phyloP scores from a whole-genome alignment of 2,113 vertebrate genomes.

The Podiceps cristatus region DNA sequence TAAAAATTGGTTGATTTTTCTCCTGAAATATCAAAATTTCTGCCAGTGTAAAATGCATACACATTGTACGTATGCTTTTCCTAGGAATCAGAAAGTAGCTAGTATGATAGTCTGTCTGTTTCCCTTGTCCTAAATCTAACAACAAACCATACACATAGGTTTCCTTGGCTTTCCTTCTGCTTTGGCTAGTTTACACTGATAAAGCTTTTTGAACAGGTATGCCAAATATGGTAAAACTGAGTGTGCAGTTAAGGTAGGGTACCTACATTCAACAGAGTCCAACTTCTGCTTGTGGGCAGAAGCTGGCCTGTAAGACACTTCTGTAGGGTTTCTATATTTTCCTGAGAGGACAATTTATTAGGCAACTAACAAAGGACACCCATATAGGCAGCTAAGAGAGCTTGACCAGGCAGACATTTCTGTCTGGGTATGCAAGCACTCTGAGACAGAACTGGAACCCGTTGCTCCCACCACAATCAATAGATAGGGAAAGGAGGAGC shows the following conservation, averaged over 20 bases:
- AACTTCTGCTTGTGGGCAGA: not conserved
- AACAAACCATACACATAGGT: not conserved
- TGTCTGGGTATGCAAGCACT: not conserved
- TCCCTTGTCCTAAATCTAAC: not conserved
- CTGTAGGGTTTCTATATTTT: not conserved
- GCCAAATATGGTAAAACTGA: not conserved
- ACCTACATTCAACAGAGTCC: not conserved
- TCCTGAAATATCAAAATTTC: not conserved
- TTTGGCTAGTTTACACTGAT: not conserved
- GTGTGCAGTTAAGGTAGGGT: not conserved
- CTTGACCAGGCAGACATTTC: not conserved
- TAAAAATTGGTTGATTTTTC: not conserved
- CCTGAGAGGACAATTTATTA: not conserved
- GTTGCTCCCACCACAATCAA: not conserved
- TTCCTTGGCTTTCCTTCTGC: not conserved
- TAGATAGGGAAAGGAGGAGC: not conserved
- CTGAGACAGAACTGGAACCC: not conserved
- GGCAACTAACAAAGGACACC: not conserved
- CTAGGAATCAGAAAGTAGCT: not conserved
- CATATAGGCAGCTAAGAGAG: not conserved
- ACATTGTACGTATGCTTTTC: not conserved
- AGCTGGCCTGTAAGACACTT: not conserved
- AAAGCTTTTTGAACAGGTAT: not conserved
- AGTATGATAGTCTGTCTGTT: not conserved
- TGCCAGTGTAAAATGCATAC: not conserved